These are phyloP conservation scores for Rhinella marina DNA, from an alignment of 2,797 vertebrate species.

Conservation along the genomic window DNA sequence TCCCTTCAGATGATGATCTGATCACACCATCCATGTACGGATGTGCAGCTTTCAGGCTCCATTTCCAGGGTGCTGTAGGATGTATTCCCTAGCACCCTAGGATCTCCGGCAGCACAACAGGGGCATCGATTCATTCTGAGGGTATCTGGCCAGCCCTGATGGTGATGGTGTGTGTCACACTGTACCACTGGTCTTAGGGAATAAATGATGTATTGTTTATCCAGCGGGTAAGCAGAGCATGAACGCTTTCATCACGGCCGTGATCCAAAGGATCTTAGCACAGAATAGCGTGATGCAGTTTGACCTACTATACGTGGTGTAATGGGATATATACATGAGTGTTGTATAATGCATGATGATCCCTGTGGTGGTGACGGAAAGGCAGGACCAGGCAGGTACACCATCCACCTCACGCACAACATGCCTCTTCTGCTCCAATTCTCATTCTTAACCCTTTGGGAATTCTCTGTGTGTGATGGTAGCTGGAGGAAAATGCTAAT, in stretches of 20 bases:
- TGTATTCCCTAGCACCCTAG: neutral
- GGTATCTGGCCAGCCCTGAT: neutral
- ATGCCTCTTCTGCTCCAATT: neutral
- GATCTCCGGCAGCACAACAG: neutral
- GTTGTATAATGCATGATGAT: neutral
- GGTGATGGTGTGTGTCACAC: neutral
- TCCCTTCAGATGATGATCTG: neutral
- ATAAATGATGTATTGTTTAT: conserved; percentile 21
- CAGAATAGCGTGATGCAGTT: neutral
- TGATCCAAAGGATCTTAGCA: neutral
- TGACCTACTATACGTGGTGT: neutral
- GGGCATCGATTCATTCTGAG: neutral
- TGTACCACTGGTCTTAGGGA: neutral
- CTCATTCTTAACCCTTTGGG: conserved; percentile 16
- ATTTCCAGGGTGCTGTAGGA: neutral
- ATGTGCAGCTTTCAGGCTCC: neutral
- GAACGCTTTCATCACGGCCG: neutral
- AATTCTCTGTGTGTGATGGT: neutral
- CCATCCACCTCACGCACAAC: neutral
- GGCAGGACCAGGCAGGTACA: conserved; percentile 49
- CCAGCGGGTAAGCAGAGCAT: neutral
- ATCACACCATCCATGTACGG: neutral
- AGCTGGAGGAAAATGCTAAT: neutral
- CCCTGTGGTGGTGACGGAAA: conserved; percentile 4
- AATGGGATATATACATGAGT: conserved; percentile 24